phyloP scores from a whole-genome alignment of 1,140 invertebrate species.

The Pseudoatta argentina region DNA sequence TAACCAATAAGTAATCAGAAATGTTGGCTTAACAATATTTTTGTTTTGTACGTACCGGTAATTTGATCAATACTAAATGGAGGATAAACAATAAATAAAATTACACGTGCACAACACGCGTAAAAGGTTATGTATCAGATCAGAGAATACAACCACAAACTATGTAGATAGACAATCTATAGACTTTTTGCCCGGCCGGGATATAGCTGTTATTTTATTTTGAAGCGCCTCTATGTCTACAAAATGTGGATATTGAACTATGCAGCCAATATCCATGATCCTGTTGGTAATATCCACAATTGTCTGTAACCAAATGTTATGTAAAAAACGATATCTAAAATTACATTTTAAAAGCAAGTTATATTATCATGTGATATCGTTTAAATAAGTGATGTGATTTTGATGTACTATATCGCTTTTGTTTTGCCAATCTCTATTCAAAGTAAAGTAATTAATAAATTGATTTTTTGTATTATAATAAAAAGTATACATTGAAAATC shows the following conservation, averaged over 20 bases:
- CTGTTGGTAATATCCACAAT: no score
- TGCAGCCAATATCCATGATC: no score
- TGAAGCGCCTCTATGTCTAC: no score
- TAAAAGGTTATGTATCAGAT: background rate
- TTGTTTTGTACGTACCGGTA: background rate
- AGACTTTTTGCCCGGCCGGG: no score
- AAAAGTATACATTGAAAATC: background rate
- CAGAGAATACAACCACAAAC: no score
- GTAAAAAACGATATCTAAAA: background rate
- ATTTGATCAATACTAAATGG: background rate
- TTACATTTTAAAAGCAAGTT: background rate
- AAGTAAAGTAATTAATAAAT: background rate
- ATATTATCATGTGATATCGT: slow-evolving; percentile 10
- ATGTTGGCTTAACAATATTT: background rate
- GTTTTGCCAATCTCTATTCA: background rate
- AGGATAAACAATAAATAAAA: background rate
- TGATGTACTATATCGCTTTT: background rate
- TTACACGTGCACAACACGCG: background rate
- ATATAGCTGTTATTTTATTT: no score
- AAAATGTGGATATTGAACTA: no score
- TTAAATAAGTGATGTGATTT: slow-evolving; percentile 25
- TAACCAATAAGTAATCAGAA: background rate
- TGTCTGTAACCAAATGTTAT: no score
- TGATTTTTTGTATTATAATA: background rate
- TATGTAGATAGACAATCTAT: no score